These are phyloP conservation scores for Peromyscus melanophrys DNA, from an alignment of 2,797 vertebrate genomes.

Conservation along the genomic window DNA sequence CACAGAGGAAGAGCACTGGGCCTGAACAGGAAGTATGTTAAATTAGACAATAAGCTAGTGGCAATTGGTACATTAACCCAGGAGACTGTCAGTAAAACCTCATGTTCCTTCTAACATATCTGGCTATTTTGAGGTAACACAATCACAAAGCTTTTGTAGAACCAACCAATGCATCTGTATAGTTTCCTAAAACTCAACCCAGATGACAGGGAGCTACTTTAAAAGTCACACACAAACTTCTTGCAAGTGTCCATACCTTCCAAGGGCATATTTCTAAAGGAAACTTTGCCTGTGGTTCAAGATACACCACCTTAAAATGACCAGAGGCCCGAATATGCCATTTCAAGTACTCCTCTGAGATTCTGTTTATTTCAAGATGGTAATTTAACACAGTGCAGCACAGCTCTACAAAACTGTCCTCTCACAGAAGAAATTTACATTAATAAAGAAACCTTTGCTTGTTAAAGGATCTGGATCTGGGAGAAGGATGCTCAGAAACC, in stretches of 20 bases:
- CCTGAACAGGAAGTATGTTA: background rate
- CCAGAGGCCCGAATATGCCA: background rate
- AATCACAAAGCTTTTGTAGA: background rate
- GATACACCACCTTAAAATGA: background rate
- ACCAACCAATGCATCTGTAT: background rate
- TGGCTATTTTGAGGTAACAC: background rate
- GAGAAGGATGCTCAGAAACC: background rate
- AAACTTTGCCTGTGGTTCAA: background rate
- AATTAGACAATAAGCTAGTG: background rate
- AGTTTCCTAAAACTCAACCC: background rate
- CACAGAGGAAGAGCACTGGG: background rate
- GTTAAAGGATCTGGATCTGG: background rate
- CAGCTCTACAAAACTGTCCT: background rate
- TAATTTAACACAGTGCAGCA: background rate
- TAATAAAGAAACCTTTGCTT: background rate
- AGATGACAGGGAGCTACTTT: background rate
- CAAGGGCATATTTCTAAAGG: background rate
- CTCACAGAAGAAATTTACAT: background rate
- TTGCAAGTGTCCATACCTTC: background rate
- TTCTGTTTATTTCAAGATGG: background rate
- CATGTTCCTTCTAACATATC: background rate
- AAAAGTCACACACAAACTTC: background rate
- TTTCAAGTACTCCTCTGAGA: background rate
- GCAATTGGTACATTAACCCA: background rate
- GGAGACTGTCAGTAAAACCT: background rate